These are phyloP conservation scores for Sisyra terminalis DNA, from an alignment of 2,888 invertebrate species.

Conservation along the genomic window DNA sequence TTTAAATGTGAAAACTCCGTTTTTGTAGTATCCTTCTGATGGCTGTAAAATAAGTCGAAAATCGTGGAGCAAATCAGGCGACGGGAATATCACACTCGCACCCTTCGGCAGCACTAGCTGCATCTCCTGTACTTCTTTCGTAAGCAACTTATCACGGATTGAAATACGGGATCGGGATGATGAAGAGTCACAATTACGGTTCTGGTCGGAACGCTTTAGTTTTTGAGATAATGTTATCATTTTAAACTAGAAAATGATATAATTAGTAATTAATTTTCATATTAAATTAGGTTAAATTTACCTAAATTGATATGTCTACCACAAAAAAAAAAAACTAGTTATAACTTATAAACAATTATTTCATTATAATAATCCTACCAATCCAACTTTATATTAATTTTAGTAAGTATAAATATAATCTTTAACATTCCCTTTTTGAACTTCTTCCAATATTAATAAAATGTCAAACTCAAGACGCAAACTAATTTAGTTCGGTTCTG, in stretches of 20 bases:
- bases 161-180: slow-evolving; percentile 39
- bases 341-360: too few species aligned
- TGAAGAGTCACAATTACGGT: slow-evolving; percentile 34
- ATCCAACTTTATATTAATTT: too few species aligned
- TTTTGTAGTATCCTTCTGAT: slow-evolving; percentile 72
- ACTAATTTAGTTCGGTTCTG: too few species aligned
- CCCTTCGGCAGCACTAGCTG: slow-evolving; percentile 47
- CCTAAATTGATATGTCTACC: too few species aligned
- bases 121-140: slow-evolving; percentile 46
- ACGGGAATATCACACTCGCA: slow-evolving; percentile 67
- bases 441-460: too few species aligned
- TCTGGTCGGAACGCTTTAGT: slow-evolving; percentile 27
- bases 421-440: too few species aligned
- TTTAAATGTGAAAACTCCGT: slow-evolving; percentile 74
- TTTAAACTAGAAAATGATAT: slow-evolving; percentile 8
- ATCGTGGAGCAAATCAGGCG: slow-evolving; percentile 51
- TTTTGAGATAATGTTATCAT: slow-evolving; percentile 63
- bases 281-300: too few species aligned
- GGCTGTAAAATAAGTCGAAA: slow-evolving; percentile 64
- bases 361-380: too few species aligned
- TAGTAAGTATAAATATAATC: too few species aligned
- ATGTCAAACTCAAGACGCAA: too few species aligned
- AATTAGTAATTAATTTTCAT: too few species aligned
- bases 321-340: too few species aligned
- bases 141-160: slow-evolving; percentile 59